phyloP scores from a whole-genome alignment of 2,888 invertebrate species.

The Phalangium opilio region DNA sequence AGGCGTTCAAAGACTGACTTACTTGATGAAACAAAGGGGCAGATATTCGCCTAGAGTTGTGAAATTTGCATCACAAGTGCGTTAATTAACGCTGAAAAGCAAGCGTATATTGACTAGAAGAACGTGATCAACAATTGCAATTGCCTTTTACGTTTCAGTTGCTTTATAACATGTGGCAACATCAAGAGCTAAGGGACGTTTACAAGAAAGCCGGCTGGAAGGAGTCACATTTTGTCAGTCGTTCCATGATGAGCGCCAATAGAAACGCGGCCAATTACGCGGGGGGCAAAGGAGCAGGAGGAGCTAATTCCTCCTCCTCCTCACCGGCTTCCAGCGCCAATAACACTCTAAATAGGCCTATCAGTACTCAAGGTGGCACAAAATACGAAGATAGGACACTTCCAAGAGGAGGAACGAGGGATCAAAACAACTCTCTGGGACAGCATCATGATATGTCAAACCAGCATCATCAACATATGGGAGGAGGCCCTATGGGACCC shows the following conservation, averaged over 20 bases:
- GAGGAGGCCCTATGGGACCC: too few relatives aligned
- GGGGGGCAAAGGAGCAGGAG: constrained; percentile 3
- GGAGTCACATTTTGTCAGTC: constrained; percentile 87
- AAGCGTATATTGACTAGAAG: too few relatives aligned
- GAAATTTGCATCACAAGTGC: constrained; percentile 84
- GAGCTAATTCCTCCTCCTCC: constrained; percentile 37
- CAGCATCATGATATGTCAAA: too few relatives aligned
- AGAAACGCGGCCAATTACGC: constrained; percentile 2
- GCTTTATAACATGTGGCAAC: constrained; percentile 39
- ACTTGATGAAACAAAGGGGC: constrained; percentile 75
- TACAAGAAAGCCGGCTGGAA: constrained; percentile 94
- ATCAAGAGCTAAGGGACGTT: constrained; percentile 71
- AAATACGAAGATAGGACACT: constrained; percentile 85
- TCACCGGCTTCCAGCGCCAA: constrained; percentile 56
- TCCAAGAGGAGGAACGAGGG: constrained; percentile 39
- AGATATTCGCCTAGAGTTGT: constrained; percentile 84
- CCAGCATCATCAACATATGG: too few relatives aligned
- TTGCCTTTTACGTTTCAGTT: constrained; percentile 28
- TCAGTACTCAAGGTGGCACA: constrained; percentile 89
- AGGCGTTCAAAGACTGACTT: constrained; percentile 81
- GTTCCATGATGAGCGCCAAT: constrained; percentile 44
- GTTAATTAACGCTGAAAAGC: background rate
- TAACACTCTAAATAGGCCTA: constrained; percentile 82
- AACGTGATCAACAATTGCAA: background rate
- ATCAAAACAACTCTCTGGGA: background rate